Base-by-base conservation (phyloP, 92 coral and sea anemone species). In the Ricordea florida region DNA sequence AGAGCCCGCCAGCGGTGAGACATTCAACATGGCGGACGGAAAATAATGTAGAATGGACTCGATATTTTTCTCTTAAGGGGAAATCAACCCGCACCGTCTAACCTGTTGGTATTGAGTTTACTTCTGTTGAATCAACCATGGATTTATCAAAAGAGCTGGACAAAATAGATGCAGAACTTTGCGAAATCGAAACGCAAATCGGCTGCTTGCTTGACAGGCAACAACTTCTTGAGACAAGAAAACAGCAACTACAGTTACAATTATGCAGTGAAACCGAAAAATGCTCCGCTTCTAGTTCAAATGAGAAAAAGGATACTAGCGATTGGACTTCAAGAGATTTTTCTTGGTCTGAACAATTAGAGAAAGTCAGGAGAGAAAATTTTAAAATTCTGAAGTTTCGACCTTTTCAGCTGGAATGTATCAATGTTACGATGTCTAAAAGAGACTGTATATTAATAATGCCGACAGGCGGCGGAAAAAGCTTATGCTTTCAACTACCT, bases 381-480 rank as follows among this genome's bases (percentile, higher is more conserved):
- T 94, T 94, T 63, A 80, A 86, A 47, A 75, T 94, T 0, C 57
- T 60, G 21, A 74, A 34, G 35, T 92, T 94, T 76, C 94, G 98
- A 6, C 91, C 93, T 0, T 44, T 92, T 34, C 98, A 94, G 65
- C 62, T 88, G 20, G 96, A 94, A 58, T 92, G 97, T 33, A 89
- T 92, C 15, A 94, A 94, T 44, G 98, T 77, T 17, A 88, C 98
- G 0, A 85, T 94, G 96, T 87, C 98, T 36, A 93, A 88, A n/a
- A 65, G 58, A 6, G 98, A 94, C 72, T 94, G 98, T 48, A 85
- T 94, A 15, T 89, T 94, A 6, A 81, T 94, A 3, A 94, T 92
- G 97, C 98, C 98, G 2, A 94, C 97, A 1, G 98, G 98, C 5
- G 98, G 97, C 17, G 98, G 98, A 9, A 94, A 94, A 37, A 92